A percentile compares a stretch with the other conserved stretches of the same genome.
Conservation (phyloP, 2,888 invertebrate genomes). For the Stegana nigrithorax region DNA sequence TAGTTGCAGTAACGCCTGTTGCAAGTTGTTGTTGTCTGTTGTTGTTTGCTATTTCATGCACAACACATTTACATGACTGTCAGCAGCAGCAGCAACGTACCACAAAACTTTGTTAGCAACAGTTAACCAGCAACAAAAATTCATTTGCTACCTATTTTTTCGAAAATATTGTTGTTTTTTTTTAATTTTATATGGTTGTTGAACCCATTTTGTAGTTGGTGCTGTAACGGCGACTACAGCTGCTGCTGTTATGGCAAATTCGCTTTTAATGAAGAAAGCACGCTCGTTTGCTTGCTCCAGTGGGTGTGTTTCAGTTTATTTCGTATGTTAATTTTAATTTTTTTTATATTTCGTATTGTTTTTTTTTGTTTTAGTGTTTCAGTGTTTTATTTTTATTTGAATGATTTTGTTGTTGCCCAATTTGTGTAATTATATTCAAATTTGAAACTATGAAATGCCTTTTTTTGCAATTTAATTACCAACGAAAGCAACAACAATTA, state of each 20-base stretch:
- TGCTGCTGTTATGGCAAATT: slow-evolving; percentile 38
- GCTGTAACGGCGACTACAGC: slow-evolving; percentile 26
- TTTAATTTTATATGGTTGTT: slow-evolving; percentile 49
- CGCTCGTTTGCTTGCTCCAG: slow-evolving; percentile 20
- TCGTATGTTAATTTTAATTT: not conserved
- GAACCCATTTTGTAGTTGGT: slow-evolving; percentile 37
- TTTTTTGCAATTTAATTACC: slow-evolving; percentile 52
- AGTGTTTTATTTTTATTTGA: slow-evolving; percentile 34
- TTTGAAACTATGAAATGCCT: slow-evolving; percentile 45
- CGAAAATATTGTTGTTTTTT: not conserved
- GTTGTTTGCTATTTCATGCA: too few relatives aligned
- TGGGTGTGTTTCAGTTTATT: slow-evolving; percentile 47
- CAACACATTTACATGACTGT: not conserved
- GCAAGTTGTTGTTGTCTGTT: too few relatives aligned
- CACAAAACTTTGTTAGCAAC: slow-evolving; percentile 3
- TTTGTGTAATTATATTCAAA: slow-evolving; percentile 59
- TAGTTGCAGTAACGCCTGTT: too few relatives aligned
- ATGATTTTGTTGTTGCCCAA: slow-evolving; percentile 39
- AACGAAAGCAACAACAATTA: slow-evolving; percentile 43
- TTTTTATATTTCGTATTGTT: not conserved
- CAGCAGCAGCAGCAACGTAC: not conserved
- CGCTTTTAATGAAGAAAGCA: slow-evolving; percentile 48
- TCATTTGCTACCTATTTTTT: not conserved
- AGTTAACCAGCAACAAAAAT: slow-evolving; percentile 47
- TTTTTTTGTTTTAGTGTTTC: not conserved